Percentiles rank a stretch among this genome's conserved stretches.
Evolutionary conservation across 2,113 vertebrate genomes (phyloP).

Genomic region (Phyllostomus hastatus): DNA sequence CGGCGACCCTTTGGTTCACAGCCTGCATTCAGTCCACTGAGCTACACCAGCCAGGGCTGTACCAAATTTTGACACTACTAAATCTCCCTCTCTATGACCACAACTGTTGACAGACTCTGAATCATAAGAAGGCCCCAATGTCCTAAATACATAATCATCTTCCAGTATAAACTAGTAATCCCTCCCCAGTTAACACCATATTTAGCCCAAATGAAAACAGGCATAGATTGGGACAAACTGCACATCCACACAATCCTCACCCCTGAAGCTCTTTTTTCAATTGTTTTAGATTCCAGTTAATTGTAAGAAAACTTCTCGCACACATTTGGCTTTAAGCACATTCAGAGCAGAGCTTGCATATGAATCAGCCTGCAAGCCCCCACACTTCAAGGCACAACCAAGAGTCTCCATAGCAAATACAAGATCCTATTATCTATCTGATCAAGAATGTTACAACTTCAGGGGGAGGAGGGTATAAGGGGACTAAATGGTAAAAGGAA

Average conservation of each 20-base stretch:
- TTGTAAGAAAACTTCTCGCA: background rate
- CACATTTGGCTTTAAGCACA: background rate
- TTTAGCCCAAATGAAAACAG: slow-evolving; percentile 3
- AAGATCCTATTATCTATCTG: background rate
- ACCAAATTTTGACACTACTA: background rate
- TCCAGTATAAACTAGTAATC: slow-evolving; percentile 17
- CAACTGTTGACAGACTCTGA: slow-evolving; percentile 13
- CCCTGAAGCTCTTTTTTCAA: background rate
- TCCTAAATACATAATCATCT: background rate
- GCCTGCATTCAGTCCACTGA: too few species aligned
- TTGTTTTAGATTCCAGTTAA: slow-evolving; percentile 27
- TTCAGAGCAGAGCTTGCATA: background rate
- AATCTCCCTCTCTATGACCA: background rate
- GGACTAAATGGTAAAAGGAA: too few species aligned
- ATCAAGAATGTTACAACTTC: background rate
- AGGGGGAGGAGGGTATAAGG: too few species aligned
- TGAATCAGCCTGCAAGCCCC: background rate
- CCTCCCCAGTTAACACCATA: background rate
- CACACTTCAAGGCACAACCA: background rate
- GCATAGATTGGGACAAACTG: background rate
- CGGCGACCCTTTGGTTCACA: too few species aligned
- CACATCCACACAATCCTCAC: background rate
- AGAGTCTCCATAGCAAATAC: background rate
- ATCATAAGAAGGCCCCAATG: background rate
- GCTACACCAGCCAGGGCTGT: too few species aligned